Evolutionary conservation across 2,888 invertebrate genomes (phyloP).

Genomic region (Netelia melanura): DNA sequence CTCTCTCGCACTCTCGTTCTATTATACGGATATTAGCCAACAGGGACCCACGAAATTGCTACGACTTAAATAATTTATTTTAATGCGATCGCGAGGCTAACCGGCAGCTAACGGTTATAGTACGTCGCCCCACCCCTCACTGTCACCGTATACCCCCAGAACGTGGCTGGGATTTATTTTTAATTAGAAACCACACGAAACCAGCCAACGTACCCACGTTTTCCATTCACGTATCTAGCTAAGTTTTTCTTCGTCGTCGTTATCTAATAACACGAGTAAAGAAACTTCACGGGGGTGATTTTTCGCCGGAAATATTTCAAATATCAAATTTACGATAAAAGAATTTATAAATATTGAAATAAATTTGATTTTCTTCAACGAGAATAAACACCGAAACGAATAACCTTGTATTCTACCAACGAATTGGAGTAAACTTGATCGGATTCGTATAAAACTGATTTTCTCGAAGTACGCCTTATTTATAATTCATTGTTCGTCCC

Average conservation of each 20-base stretch:
- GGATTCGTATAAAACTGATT: too few relatives aligned
- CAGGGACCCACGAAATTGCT: slow-evolving; percentile 83
- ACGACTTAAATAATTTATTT: slow-evolving; percentile 84
- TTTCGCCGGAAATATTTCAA: too few relatives aligned
- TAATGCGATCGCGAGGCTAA: slow-evolving; percentile 81
- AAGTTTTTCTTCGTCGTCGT: background rate
- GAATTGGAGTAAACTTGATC: too few relatives aligned
- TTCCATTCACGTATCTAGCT: slow-evolving; percentile 25
- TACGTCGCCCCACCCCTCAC: slow-evolving; percentile 67
- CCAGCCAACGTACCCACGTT: slow-evolving; percentile 19
- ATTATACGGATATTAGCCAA: slow-evolving; percentile 84
- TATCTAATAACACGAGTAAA: background rate
- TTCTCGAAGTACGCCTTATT: too few relatives aligned
- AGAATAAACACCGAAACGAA: too few relatives aligned
- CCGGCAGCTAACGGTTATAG: slow-evolving; percentile 77
- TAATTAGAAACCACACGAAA: slow-evolving; percentile 75
- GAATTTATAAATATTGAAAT: too few relatives aligned
- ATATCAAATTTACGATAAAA: too few relatives aligned
- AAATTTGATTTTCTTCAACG: too few relatives aligned
- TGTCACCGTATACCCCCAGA: slow-evolving; percentile 56
- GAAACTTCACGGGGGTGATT: too few relatives aligned
- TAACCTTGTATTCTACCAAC: too few relatives aligned
- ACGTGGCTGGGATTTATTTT: slow-evolving; percentile 78
- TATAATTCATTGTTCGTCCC: too few relatives aligned
- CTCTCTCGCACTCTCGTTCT: slow-evolving; percentile 77